Evolutionary conservation across 2,888 invertebrate genomes (phyloP).

Genomic region (Horisme vitalbata): DNA sequence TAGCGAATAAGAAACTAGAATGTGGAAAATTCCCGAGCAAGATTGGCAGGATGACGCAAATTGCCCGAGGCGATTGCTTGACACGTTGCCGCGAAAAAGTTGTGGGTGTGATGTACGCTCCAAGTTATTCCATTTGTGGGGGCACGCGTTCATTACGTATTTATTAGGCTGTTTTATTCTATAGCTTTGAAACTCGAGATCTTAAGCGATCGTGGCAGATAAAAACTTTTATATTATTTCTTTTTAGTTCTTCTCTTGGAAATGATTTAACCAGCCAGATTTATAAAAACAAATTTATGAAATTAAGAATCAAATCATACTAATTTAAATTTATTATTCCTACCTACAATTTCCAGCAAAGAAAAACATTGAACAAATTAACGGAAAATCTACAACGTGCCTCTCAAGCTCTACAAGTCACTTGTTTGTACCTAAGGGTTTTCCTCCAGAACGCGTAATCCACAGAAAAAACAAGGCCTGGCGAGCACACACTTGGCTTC

Average conservation of each 20-base stretch:
- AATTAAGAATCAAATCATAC: too few relatives aligned
- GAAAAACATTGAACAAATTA: too few relatives aligned
- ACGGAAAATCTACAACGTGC: too few relatives aligned
- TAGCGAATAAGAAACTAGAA: too few relatives aligned
- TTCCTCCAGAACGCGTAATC: slow-evolving; percentile 11
- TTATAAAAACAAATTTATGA: too few relatives aligned
- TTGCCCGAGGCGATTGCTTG: slow-evolving; percentile 46
- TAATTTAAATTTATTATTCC: too few relatives aligned
- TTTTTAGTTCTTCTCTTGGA: too few relatives aligned
- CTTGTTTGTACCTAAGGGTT: not conserved
- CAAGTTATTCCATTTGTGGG: slow-evolving; percentile 21
- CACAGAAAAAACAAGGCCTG: slow-evolving; percentile 8
- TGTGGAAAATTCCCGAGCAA: slow-evolving; percentile 32
- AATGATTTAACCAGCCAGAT: too few relatives aligned
- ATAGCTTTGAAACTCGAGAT: not conserved
- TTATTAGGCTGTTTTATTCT: slow-evolving; percentile 1
- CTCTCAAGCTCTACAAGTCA: not conserved
- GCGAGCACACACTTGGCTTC: slow-evolving; percentile 14
- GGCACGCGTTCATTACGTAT: slow-evolving; percentile 1
- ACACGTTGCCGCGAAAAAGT: slow-evolving; percentile 44
- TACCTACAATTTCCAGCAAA: too few relatives aligned
- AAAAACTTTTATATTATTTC: too few relatives aligned
- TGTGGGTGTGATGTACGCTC: slow-evolving; percentile 19
- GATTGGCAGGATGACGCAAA: slow-evolving; percentile 40
- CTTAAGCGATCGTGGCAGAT: not conserved